Evolutionary conservation across 2,888 invertebrate genomes (phyloP).

Genomic region (Phortica okadai): DNA sequence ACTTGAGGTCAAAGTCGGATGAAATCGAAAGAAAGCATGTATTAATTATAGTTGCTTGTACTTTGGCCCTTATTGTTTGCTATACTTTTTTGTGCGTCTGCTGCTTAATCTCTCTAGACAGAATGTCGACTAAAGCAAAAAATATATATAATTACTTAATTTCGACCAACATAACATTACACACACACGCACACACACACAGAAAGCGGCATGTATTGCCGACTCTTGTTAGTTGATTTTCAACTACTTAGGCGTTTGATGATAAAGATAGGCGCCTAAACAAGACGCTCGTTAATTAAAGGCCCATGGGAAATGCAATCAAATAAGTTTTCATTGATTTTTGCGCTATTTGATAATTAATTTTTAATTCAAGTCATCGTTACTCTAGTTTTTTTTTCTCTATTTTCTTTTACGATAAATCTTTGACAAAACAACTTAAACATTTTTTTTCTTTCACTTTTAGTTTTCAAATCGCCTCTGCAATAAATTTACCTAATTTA

Average conservation of each 20-base stretch:
- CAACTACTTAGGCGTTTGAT: too few relatives aligned
- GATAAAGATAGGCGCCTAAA: too few relatives aligned
- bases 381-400: neutral
- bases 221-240: too few relatives aligned
- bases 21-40: neutral
- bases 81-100: neutral
- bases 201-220: neutral
- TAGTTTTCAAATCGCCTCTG: too few relatives aligned
- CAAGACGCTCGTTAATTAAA: neutral
- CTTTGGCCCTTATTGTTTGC: neutral
- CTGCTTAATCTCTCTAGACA: neutral
- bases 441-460: too few relatives aligned
- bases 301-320: conserved; percentile 4
- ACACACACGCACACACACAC: conserved; percentile 46
- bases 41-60: conserved; percentile 22
- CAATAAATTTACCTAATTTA: too few relatives aligned
- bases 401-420: too few relatives aligned
- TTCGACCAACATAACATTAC: conserved; percentile 56
- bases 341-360: neutral
- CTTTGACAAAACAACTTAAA: too few relatives aligned
- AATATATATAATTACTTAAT: conserved; percentile 25
- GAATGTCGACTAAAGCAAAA: neutral
- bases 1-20: neutral
- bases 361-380: neutral
- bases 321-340: neutral